These are phyloP conservation scores for Pterocles burchelli DNA, from an alignment of 2,113 vertebrate genomes.

Conservation along the genomic window DNA sequence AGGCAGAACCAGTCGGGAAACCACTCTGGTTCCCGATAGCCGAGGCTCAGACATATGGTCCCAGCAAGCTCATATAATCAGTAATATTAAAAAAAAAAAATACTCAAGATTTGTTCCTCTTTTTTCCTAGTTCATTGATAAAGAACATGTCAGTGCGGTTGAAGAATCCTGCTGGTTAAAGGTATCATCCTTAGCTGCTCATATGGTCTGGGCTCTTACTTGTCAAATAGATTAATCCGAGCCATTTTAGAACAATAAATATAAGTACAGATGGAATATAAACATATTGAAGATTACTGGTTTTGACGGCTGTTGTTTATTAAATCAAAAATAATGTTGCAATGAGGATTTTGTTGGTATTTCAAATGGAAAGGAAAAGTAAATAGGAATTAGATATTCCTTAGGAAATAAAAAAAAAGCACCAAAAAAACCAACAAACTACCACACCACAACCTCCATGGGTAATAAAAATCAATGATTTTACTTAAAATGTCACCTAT, in stretches of 20 bases:
- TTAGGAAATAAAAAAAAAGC: neutral
- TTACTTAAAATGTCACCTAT: conserved; percentile 28
- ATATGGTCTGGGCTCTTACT: conserved; percentile 43
- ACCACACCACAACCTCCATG: neutral
- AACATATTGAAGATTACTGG: conserved; percentile 40
- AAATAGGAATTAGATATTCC: neutral
- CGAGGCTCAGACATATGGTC: conserved; percentile 23
- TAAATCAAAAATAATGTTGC: conserved; percentile 26
- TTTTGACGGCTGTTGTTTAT: conserved; percentile 38
- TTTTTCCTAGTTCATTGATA: conserved; percentile 12
- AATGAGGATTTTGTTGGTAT: conserved; percentile 8
- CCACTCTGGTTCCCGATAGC: neutral
- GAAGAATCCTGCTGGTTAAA: conserved; percentile 55
- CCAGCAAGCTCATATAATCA: neutral
- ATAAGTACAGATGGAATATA: conserved; percentile 61
- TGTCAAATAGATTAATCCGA: conserved; percentile 56
- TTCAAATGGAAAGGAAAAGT: conserved; percentile 19
- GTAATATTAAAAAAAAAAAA: neutral
- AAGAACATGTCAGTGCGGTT: neutral
- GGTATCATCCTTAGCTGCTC: conserved; percentile 56
- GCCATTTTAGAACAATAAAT: conserved; percentile 65
- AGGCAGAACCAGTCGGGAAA: neutral
- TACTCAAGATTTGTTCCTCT: neutral
- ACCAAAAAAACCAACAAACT: neutral
- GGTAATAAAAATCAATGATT: neutral